These are phyloP conservation scores for Mesorhabditis spiculigera DNA, from an alignment of 2,888 invertebrate genomes.

Conservation along the genomic window DNA sequence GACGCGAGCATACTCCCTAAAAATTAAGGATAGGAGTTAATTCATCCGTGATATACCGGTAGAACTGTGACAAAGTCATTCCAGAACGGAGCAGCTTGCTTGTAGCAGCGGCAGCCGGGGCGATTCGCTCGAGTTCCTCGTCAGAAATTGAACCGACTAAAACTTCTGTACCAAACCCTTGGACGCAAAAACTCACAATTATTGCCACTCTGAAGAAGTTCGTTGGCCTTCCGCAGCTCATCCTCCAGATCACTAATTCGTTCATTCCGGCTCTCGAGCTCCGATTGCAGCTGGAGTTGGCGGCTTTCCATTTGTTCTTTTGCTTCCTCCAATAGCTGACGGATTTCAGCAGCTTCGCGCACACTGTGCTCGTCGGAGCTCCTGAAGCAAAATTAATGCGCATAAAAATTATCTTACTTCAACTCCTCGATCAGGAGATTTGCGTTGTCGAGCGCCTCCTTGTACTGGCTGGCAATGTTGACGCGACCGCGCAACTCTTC, in stretches of 20 bases:
- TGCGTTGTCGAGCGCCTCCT: slow-evolving; percentile 3
- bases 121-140: not conserved
- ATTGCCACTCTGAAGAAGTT: not conserved
- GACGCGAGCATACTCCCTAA: slow-evolving; percentile 5
- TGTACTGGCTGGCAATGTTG: not conserved
- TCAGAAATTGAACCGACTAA: not conserved
- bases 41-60: not conserved
- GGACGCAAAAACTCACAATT: not conserved
- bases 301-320: no score
- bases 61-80: slow-evolving; percentile 1
- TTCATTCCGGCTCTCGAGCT: not conserved
- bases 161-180: not conserved
- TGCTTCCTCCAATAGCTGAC: no score
- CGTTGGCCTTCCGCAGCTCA: slow-evolving; percentile 1
- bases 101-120: not conserved
- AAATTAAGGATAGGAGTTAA: not conserved
- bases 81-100: not conserved
- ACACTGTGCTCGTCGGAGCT: no score
- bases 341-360: no score
- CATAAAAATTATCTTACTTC: not conserved
- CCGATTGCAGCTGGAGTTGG: not conserved
- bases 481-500: not conserved
- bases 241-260: not conserved
- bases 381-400: no score
- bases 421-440: not conserved